These are phyloP conservation scores for Maccullochella peelii DNA, from an alignment of 2,113 vertebrate genomes.

Conservation along the genomic window DNA sequence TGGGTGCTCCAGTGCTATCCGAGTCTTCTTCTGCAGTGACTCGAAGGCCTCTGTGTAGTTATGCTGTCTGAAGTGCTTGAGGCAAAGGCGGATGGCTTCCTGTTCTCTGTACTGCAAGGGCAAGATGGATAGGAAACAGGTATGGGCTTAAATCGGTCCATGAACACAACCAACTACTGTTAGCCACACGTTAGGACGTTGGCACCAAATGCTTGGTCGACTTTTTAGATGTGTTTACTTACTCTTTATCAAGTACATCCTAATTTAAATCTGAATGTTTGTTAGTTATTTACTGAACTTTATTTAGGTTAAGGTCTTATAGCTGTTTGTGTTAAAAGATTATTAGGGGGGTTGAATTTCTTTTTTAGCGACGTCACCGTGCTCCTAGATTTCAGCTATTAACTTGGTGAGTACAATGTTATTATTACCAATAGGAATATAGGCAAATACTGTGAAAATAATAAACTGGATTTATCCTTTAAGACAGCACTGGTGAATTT, in stretches of 20 bases:
- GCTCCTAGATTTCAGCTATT: too few relatives aligned
- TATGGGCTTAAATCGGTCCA: neutral
- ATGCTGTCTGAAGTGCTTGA: conserved; percentile 99
- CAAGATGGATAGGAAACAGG: conserved; percentile 74
- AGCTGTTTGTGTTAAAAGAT: neutral
- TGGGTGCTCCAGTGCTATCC: conserved; percentile 95
- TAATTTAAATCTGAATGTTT: too few relatives aligned
- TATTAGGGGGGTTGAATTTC: neutral
- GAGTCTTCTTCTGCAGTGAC: conserved; percentile 99
- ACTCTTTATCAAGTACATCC: neutral
- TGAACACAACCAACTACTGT: neutral
- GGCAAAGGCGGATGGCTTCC: conserved; percentile 99
- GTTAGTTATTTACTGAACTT: too few relatives aligned
- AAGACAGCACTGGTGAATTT: neutral
- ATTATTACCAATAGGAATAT: neutral
- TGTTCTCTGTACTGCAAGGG: conserved; percentile 98
- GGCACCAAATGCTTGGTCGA: too few relatives aligned
- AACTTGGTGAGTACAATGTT: too few relatives aligned
- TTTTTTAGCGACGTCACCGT: too few relatives aligned
- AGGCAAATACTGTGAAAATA: neutral
- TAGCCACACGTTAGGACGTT: neutral
- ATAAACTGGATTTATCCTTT: neutral
- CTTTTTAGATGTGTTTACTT: neutral
- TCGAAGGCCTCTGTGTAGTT: conserved; percentile 99
- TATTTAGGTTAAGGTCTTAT: too few relatives aligned